A percentile compares a stretch with the other conserved stretches of the same genome.
phyloP scores from a whole-genome alignment of 1,140 invertebrate species.

The Latrodectus geometricus region DNA sequence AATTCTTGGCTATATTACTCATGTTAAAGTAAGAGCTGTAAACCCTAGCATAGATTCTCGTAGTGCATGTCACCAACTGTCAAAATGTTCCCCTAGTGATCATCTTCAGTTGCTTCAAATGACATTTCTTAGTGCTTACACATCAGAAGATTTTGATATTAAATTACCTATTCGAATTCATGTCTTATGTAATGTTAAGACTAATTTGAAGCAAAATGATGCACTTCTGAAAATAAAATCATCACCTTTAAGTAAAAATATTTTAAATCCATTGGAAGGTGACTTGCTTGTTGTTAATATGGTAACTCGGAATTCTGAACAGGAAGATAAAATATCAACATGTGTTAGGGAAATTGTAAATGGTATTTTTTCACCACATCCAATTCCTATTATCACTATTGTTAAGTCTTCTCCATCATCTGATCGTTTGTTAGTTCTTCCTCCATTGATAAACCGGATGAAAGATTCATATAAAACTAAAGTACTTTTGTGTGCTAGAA shows the following conservation, averaged over 20 bases:
- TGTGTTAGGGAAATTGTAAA: slow-evolving; percentile 44
- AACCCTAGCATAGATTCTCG: background rate
- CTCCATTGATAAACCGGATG: slow-evolving; percentile 28
- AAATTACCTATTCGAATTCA: slow-evolving; percentile 28
- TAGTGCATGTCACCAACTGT: background rate
- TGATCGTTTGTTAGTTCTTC: slow-evolving; percentile 26
- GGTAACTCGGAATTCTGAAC: background rate
- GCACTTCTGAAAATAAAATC: slow-evolving; percentile 25
- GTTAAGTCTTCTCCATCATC: slow-evolving; percentile 27
- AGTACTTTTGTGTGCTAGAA: slow-evolving; percentile 41
- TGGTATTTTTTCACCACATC: slow-evolving; percentile 50
- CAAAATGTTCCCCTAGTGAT: slow-evolving; percentile 1
- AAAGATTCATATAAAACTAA: slow-evolving; percentile 47
- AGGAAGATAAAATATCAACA: background rate
- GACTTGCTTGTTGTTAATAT: slow-evolving; percentile 7
- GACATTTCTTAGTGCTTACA: slow-evolving; percentile 27
- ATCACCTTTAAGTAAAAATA: slow-evolving; percentile 27
- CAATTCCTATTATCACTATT: slow-evolving; percentile 37
- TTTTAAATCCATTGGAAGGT: slow-evolving; percentile 37
- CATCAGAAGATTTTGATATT: slow-evolving; percentile 29
- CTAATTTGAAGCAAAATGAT: slow-evolving; percentile 46
- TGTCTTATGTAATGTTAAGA: slow-evolving; percentile 29
- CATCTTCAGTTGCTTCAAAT: slow-evolving; percentile 15
- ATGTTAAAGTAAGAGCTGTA: slow-evolving; percentile 10
- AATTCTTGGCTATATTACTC: slow-evolving; percentile 36